Base-by-base conservation (phyloP, 2,113 vertebrate genomes). In the Diglossa brunneiventris region DNA sequence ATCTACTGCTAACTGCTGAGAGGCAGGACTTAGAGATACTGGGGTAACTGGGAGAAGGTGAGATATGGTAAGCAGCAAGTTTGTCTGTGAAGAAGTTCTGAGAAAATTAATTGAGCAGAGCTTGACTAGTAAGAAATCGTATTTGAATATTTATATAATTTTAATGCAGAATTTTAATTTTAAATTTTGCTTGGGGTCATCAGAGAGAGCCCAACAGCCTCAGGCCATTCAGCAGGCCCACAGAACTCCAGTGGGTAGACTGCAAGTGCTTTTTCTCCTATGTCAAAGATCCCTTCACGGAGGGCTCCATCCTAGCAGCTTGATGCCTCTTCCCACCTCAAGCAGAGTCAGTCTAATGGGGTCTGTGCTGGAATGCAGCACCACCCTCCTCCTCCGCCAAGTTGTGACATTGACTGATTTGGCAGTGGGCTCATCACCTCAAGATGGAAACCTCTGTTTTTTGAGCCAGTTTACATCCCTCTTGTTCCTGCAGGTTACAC, bases 311-410 rank as follows among this genome's bases (percentile, higher is more conserved):
- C 16, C 8, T 47, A 5, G 35, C 42, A 68, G 39, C 31, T 31
- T 0, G 0, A 24, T 72, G 39, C 13, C 41, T 15, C 52, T 64
- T 52, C 49, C 50, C 9, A 28, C 3, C 33, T 56, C n/a, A 75
- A 56, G 33, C 13, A 67, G 5, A 46, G 27, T 11, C 52, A 35
- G 11, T 5, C 47, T 44, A 24, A 47, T 0, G 2, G 5, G 6
- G 15, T n/a, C 30, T 49, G 28, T 33, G n/a, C 28, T 23, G 35
- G 12, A 67, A 11, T 82, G 17, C n/a, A 85, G 37, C 53, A 86
- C 19, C 4, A 2, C 22, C 15, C 12, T 63, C 41, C 21, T 74
- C 31, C 47, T 22, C 35, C 46, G 47, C 4, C 10, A 9, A 17
- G 44, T 47, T 79, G 22, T 13, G 20, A 72, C 35, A 41, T 0